A percentile compares a stretch with the other conserved stretches of the same genome.
Conservation (phyloP, 2,797 vertebrate species). For the Siniperca undulata region DNA sequence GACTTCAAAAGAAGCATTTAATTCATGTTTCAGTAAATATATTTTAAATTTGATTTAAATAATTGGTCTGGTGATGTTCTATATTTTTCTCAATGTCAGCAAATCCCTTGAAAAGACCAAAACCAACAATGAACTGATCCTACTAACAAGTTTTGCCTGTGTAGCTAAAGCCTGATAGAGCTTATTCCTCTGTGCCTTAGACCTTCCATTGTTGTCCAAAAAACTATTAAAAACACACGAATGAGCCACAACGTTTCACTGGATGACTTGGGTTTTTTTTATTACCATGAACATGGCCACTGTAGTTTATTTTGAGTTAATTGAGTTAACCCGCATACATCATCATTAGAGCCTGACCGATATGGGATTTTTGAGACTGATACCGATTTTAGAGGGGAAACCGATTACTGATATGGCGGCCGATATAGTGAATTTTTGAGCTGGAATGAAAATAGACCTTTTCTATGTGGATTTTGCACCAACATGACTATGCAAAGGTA, state of each 20-base stretch:
- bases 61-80: background rate
- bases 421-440: no score
- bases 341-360: background rate
- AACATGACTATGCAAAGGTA: no score
- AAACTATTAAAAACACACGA: constrained; percentile 21
- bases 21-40: background rate
- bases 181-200: background rate
- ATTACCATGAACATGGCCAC: background rate
- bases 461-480: no score
- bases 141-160: background rate
- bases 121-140: background rate
- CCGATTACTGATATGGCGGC: no score
- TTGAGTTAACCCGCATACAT: background rate
- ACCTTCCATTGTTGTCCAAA: background rate
- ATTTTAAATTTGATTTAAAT: background rate
- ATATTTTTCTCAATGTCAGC: background rate
- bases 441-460: no score
- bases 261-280: background rate
- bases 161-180: background rate
- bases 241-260: constrained; percentile 6
- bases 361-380: no score
- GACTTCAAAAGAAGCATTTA: background rate
- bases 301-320: constrained; percentile 21
- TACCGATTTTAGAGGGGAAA: no score
- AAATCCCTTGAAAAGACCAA: background rate